Base-by-base conservation (phyloP, 2,888 invertebrate genomes). In the Trichogramma dendrolimi region DNA sequence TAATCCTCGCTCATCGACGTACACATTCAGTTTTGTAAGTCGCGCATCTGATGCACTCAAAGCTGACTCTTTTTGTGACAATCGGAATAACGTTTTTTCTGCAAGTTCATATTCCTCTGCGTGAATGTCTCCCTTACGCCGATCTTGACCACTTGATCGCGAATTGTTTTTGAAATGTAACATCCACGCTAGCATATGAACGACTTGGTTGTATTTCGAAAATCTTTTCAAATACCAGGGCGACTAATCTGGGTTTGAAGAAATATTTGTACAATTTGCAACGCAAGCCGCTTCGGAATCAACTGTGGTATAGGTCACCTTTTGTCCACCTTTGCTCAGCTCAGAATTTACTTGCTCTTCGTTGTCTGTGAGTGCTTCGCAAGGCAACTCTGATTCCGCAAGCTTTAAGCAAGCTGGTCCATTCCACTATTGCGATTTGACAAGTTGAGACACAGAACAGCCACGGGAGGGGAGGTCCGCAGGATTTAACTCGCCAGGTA, bases 111-210 rank as follows among this genome's bases (percentile, higher is more conserved):
- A 11, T 41, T 61, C 61, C 11, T 27, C 38, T 8, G 10, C 50
- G 6, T 8, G 48, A 5, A 60, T 8, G 14, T 14, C 4, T 50
- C 27, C 7, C 47, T 41, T n/a, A 4, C 5, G 3, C 1, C 38
- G 7, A 5, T 4, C 5, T 41, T 38, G 2, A 4, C n/a, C 4
- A 46, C 27, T 11, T 38, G 6, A 27, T 10, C 14, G 8, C 5
- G 14, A 14, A 54, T 60, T 60, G 7, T 49, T 44, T 1, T 6
- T 5, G n/a, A 55, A 61, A 4, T 43, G 50, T 53, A 58, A 39
- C 2, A 71, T 63, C 68, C 69, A 72, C 3, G 62, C 70, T n/a
- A 59, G 5, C 10, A 53, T 47, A 1, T 27, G 6, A 10, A 44
- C 8, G 7, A 54, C 4, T 41, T 59, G 53, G 4, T 44, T 41